Evolutionary conservation across 2,797 vertebrate genomes (phyloP), one percentile per base, ranked within the genome.

Genomic region (Hybognathus amarus): DNA sequence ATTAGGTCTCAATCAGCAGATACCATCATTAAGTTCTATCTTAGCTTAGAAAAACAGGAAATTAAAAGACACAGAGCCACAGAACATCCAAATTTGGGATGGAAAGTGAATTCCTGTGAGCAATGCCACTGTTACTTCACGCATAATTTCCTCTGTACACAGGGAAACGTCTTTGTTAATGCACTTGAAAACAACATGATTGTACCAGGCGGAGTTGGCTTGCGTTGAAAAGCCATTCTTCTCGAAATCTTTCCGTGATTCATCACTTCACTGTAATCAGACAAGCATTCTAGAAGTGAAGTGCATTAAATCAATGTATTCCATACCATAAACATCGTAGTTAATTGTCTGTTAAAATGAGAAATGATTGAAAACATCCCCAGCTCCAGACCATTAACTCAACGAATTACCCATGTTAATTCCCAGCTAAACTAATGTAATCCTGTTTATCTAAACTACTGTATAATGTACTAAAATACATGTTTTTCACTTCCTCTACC

Each of bases 391-490:
- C n/a, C 33, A 54, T 79, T 38, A 61, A 61, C 38, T 38, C 4
- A 0, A 56, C 4, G 27, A n/a, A 69, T 80, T 52, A 45, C 20
- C 68, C 30, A 61, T 47, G 63, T 22, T 22, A 40, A 56, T 64
- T 83, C 63, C 33, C 36, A 54, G 38, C 12, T 22, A 54, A 45
- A 33, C 40, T 56, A 18, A 61, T 40, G 4, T 38, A 47, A 45
- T 85, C n/a, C 12, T 27, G 56, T 64, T 47, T 74, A 64, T 67
- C 80, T 85, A 73, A 85, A 84, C 89, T 87, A 86, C 30, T 91
- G 80, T 89, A 88, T 89, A 88, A 13, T 88, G 90, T 83, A 52
- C 27, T 50, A 3, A 45, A 64, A 33, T 61, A 12, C 17, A 27
- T 45, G 24, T 45, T 40, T 79, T 67, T 69, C 67, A 45, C n/a